A percentile compares a stretch with the other conserved stretches of the same genome.
phyloP scores from a whole-genome alignment of 2,113 vertebrate genomes.

The Ceyx melanurus region DNA sequence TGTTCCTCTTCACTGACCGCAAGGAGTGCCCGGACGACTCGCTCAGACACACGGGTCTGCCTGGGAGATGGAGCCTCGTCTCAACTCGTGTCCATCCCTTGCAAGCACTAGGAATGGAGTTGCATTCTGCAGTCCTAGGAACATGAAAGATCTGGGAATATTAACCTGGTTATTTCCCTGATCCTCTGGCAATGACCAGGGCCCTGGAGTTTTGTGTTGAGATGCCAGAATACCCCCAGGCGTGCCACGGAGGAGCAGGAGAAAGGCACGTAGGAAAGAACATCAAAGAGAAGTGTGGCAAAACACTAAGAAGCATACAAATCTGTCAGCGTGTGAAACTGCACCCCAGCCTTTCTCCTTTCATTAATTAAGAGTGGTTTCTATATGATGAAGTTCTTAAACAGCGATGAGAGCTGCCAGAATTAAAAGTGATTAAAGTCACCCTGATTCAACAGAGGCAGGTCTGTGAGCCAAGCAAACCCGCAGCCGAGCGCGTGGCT shows the following conservation, averaged over 20 bases:
- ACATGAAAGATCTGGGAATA: too few species aligned
- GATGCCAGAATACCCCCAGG: background rate
- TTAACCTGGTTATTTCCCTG: background rate
- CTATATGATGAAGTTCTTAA: background rate
- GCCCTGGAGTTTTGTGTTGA: background rate
- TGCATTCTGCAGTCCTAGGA: background rate
- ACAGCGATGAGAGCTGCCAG: background rate
- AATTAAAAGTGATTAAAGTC: background rate
- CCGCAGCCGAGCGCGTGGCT: background rate
- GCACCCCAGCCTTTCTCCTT: background rate
- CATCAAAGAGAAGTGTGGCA: background rate
- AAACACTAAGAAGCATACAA: background rate
- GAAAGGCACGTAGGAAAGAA: background rate
- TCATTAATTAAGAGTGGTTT: background rate
- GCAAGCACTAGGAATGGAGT: background rate
- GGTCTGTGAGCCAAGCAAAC: background rate
- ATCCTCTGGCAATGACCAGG: background rate
- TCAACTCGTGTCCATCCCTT: background rate
- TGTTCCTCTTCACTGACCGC: background rate
- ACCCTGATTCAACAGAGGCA: background rate
- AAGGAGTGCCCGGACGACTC: background rate
- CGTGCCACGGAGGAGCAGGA: rapidly evolving
- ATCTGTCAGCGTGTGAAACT: background rate
- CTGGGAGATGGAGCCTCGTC: background rate
- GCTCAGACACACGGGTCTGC: background rate